Percentiles rank a stretch among this genome's conserved stretches.
These are phyloP conservation scores for Sminthopsis crassicaudata DNA, from an alignment of 2,113 vertebrate species.

Conservation along the genomic window DNA sequence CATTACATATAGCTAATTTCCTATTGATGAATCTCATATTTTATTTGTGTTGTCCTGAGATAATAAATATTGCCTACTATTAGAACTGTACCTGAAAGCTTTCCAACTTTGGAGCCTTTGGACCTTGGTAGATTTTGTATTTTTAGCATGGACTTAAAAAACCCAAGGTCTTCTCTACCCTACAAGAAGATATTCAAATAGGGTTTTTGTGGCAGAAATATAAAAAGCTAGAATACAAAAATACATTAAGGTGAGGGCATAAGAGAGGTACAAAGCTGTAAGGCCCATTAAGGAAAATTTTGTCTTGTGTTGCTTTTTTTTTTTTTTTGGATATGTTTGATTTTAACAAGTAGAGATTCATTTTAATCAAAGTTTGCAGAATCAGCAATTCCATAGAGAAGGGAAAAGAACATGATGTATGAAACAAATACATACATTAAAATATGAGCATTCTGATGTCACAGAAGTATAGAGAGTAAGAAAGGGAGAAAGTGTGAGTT, in stretches of 20 bases:
- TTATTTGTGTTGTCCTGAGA: background rate
- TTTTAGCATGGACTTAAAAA: background rate
- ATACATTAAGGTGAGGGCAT: background rate
- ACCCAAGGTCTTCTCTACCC: background rate
- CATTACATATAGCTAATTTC: background rate
- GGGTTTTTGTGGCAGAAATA: background rate
- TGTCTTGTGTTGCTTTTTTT: background rate
- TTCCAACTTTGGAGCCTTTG: background rate
- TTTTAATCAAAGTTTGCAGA: background rate
- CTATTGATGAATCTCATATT: background rate
- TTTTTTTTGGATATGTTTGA: background rate
- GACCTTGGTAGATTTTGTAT: background rate
- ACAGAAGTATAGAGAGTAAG: background rate
- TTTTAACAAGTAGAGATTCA: background rate
- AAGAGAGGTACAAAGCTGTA: background rate
- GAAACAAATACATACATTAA: background rate
- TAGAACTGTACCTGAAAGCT: background rate
- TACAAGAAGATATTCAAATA: background rate
- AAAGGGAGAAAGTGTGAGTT: background rate
- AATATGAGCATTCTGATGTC: background rate
- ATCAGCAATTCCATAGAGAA: background rate
- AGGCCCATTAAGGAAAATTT: background rate
- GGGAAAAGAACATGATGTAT: background rate
- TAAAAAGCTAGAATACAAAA: background rate
- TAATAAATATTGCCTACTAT: background rate